Base-by-base conservation (phyloP, 1,140 invertebrate genomes). In the Leptinotarsa texana region DNA sequence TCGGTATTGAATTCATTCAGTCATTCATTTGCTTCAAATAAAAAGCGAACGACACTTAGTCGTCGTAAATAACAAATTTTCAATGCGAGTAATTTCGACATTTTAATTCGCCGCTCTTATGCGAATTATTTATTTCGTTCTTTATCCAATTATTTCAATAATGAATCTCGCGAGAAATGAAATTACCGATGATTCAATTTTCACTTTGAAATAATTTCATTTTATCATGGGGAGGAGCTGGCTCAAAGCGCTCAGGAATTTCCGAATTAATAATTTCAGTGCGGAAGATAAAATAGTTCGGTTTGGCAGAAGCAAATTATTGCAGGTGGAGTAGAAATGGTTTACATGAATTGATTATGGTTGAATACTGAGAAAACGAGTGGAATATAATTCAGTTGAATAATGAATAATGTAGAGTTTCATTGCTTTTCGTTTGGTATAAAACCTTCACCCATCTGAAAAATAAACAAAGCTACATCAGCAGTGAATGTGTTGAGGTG, bases 171-270 rank as follows among this genome's bases (percentile, higher is more conserved):
- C 51, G 51, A 57, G n/a, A 5, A 57, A 57, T 57, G 51, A 57
- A 57, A 57, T 57, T 57, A 57, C 51, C 51, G 51, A 57, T 57
- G n/a, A 57, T 57, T 57, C 51, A 57, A 57, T 57, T 57, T n/a
- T 57, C 51, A 57, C 51, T 57, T 57, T 57, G 51, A 57, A 57
- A 57, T 57, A 57, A 57, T 57, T 57, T 17, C 51, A 57, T 57
- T 57, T 57, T 57, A 57, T 57, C 51, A 18, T 57, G 51, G 6
- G 6, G 33, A 42, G 33, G 33, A 42, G 51, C 15, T 13, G 13
- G 51, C 51, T 57, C 51, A 57, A 57, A 57, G 51, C 51, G 51
- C 51, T 57, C 51, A 17, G 51, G 51, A 57, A 57, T 57, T 57
- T 57, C n/a, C 15, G n/a, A 57, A 57, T 57, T 57, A 57, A 57